Evolutionary conservation across 2,113 vertebrate species (phyloP).

Genomic region (Stigmatopora nigra): DNA sequence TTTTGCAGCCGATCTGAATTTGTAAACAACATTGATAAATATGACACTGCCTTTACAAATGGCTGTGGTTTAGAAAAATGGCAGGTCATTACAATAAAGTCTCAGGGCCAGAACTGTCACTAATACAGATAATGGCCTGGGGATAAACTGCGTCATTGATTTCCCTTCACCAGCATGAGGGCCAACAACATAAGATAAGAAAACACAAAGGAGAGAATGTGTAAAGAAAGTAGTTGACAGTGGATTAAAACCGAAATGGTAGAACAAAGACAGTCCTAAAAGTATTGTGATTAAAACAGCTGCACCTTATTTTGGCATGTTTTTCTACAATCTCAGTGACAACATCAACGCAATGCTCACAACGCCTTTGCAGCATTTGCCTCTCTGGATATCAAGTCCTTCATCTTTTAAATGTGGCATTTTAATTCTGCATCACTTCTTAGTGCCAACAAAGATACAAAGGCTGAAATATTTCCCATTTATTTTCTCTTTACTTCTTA

Average conservation of each 20-base stretch:
- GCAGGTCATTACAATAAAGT: conserved; percentile 62
- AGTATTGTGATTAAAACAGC: conserved; percentile 38
- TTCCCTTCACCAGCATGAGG: conserved; percentile 46
- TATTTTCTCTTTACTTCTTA: conserved; percentile 11
- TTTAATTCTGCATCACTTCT: conserved; percentile 26
- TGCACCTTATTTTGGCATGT: conserved; percentile 26
- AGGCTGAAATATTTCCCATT: conserved; percentile 34
- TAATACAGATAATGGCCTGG: conserved; percentile 61
- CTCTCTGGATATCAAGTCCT: conserved; percentile 43
- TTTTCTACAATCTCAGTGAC: conserved; percentile 23
- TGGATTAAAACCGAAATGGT: conserved; percentile 30
- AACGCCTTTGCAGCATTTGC: conserved; percentile 28
- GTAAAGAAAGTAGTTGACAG: conserved; percentile 12
- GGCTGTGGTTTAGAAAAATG: conserved; percentile 57
- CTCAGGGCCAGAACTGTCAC: conserved; percentile 36
- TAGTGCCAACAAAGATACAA: conserved; percentile 36
- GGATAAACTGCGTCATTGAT: conserved; percentile 60
- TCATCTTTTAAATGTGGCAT: conserved; percentile 48
- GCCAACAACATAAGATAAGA: conserved; percentile 28
- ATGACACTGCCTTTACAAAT: conserved; percentile 50
- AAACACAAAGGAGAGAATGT: conserved; percentile 19
- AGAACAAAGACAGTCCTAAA: conserved; percentile 25
- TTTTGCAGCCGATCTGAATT: conserved; percentile 61
- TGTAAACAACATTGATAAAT: conserved; percentile 68
- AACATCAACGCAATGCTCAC: conserved; percentile 24